phyloP scores from a whole-genome alignment of 2,888 invertebrate species.

The Arge pagana region DNA sequence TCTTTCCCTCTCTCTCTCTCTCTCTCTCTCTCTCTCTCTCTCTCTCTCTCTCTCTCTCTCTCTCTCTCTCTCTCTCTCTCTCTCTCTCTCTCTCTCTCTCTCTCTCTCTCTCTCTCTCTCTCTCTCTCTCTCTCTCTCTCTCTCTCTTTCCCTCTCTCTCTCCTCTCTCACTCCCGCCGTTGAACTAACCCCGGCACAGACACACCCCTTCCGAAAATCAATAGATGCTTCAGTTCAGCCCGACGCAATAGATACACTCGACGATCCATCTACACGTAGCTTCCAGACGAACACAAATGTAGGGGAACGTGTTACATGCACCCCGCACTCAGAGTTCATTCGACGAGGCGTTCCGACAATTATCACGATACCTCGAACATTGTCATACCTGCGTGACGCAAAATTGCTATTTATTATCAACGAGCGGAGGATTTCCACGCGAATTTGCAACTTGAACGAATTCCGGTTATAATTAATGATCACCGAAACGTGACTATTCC shows the following conservation, averaged over 20 bases:
- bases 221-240: slow-evolving; percentile 36
- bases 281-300: neutral
- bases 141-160: slow-evolving; percentile 31
- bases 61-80: no score
- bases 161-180: slow-evolving; percentile 36
- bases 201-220: slow-evolving; percentile 48
- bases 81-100: no score
- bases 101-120: no score
- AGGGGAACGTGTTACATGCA: neutral
- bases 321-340: neutral
- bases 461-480: no score
- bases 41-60: no score
- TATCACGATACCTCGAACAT: slow-evolving; percentile 24
- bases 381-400: neutral
- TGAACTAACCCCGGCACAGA: no score
- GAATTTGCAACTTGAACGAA: no score
- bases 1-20: slow-evolving; percentile 19
- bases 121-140: slow-evolving; percentile 32
- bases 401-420: neutral
- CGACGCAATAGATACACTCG: neutral
- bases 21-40: no score
- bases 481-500: no score
- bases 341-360: neutral
- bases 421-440: no score
- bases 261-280: neutral